Conservation (phyloP, 2,888 invertebrate species). For the Leptinotarsa rubiginosa region DNA sequence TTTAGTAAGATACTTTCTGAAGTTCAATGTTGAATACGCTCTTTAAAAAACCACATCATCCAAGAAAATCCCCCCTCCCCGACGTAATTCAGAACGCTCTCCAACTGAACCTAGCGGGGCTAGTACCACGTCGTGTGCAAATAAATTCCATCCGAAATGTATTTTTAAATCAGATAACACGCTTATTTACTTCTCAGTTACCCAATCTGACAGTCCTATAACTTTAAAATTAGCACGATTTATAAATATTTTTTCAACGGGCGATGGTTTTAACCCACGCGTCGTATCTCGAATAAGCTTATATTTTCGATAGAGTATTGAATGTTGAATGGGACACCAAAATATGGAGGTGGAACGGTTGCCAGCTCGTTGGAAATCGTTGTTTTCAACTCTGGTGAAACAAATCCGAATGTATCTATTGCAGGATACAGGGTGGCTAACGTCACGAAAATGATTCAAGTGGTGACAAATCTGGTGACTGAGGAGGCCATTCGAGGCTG, state of each 20-base stretch:
- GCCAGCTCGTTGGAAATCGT: neutral
- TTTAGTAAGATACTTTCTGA: too few relatives aligned
- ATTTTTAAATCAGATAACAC: slow-evolving; percentile 37
- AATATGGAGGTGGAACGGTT: neutral
- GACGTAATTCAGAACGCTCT: neutral
- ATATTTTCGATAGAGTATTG: neutral
- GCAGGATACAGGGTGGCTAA: neutral
- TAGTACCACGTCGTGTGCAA: slow-evolving; percentile 29
- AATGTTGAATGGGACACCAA: neutral
- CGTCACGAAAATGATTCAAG: too few relatives aligned
- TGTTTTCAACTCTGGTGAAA: neutral
- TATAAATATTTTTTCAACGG: slow-evolving; percentile 28
- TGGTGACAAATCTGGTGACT: too few relatives aligned
- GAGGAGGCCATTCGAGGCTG: too few relatives aligned
- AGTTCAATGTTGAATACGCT: too few relatives aligned
- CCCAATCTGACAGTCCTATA: slow-evolving; percentile 23
- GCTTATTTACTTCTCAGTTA: slow-evolving; percentile 29
- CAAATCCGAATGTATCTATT: neutral
- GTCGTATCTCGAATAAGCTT: neutral
- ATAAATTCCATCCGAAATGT: slow-evolving; percentile 29
- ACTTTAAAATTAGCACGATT: slow-evolving; percentile 31
- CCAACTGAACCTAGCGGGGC: neutral
- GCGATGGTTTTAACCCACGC: slow-evolving; percentile 7
- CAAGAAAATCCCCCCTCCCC: too few relatives aligned
- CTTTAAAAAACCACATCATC: too few relatives aligned